Evolutionary conservation across 1,140 invertebrate genomes (phyloP).

Genomic region (Lordiphosa mommai): DNA sequence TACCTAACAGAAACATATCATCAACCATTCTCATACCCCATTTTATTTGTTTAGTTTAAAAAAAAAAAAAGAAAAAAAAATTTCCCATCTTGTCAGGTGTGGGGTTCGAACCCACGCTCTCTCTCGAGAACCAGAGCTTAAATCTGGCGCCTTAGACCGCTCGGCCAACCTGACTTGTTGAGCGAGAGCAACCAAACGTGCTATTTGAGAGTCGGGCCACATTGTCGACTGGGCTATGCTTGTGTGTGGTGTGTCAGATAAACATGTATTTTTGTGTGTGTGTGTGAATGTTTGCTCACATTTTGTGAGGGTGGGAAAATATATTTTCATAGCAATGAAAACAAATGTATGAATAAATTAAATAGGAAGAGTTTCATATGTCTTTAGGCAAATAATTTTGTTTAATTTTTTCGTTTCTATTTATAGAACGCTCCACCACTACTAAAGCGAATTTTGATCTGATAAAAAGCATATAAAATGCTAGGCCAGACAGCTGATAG

Average conservation of each 20-base stretch:
- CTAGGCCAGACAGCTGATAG: constrained; percentile 31
- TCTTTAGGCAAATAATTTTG: too few species aligned
- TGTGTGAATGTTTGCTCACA: not conserved
- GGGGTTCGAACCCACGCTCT: constrained; percentile 88
- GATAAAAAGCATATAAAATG: constrained; percentile 25
- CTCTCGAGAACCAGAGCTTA: constrained; percentile 86
- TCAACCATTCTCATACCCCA: not conserved
- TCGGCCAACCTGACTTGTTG: constrained; percentile 84
- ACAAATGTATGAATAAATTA: too few species aligned
- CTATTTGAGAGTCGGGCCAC: constrained; percentile 23
- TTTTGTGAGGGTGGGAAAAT: too few species aligned
- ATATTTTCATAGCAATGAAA: too few species aligned
- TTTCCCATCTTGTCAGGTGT: constrained; percentile 83
- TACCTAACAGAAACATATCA: not conserved
- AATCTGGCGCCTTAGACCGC: constrained; percentile 88
- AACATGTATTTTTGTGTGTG: not conserved
- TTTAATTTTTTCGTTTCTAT: constrained; percentile 2
- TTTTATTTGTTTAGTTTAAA: not conserved
- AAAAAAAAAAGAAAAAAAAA: constrained; percentile 17
- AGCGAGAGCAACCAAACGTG: constrained; percentile 30
- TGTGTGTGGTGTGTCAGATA: constrained; percentile 8
- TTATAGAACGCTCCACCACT: constrained; percentile 20
- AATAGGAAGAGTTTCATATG: too few species aligned
- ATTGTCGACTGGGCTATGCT: constrained; percentile 14
- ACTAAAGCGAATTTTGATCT: constrained; percentile 9